Percentiles rank a stretch among this genome's conserved stretches.
Evolutionary conservation across 2,888 invertebrate species (phyloP).

Genomic region (Poecilus cupreus): DNA sequence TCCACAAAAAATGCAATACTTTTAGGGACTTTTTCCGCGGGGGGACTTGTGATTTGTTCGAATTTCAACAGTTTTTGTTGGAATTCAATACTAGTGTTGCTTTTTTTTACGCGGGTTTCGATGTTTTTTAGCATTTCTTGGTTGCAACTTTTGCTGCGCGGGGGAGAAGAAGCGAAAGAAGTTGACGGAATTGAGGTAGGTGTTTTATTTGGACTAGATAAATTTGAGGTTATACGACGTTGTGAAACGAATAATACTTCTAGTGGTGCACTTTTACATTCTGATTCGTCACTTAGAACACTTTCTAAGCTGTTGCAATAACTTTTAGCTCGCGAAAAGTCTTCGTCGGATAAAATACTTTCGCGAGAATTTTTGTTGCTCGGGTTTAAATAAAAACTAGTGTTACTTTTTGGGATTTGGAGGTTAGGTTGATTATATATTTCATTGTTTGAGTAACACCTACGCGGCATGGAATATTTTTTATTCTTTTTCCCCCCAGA

Average conservation of each 20-base stretch:
- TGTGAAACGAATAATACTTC: constrained; percentile 81
- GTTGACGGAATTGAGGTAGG: neutral
- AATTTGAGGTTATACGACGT: constrained; percentile 67
- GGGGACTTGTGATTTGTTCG: constrained; percentile 65
- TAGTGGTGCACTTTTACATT: constrained; percentile 85
- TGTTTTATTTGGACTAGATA: neutral
- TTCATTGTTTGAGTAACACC: constrained; percentile 87
- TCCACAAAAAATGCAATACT: constrained; percentile 70
- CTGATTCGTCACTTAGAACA: constrained; percentile 86
- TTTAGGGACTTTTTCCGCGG: constrained; percentile 19
- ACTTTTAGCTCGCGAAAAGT: constrained; percentile 74
- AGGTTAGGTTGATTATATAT: constrained; percentile 74
- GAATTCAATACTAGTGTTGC: constrained; percentile 69
- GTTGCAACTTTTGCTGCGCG: constrained; percentile 35
- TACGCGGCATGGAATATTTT: constrained; percentile 76
- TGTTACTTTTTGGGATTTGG: constrained; percentile 76
- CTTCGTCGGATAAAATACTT: constrained; percentile 84
- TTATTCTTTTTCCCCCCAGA: constrained; percentile 69
- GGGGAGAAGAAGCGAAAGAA: no score
- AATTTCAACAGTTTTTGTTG: constrained; percentile 71
- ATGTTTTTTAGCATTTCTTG: constrained; percentile 19
- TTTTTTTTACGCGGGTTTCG: constrained; percentile 61
- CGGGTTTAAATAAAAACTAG: constrained; percentile 87
- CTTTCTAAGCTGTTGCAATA: constrained; percentile 88
- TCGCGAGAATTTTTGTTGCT: constrained; percentile 84